A percentile compares a stretch with the other conserved stretches of the same genome.
These are phyloP conservation scores for Cirrhinus molitorella DNA, from an alignment of 2,797 vertebrate genomes.

Conservation along the genomic window DNA sequence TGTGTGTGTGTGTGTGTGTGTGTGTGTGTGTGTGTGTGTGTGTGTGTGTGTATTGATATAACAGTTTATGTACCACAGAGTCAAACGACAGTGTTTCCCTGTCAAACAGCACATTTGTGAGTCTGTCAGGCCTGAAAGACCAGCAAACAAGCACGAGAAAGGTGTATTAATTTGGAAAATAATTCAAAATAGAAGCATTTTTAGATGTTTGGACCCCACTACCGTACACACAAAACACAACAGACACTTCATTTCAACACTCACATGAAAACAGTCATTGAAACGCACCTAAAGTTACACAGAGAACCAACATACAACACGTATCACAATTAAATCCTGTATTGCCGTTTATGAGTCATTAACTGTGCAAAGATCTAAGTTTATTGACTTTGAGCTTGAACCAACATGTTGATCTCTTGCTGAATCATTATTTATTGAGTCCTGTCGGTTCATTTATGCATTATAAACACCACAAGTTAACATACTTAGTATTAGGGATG, in stretches of 20 bases:
- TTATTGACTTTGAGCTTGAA: background rate
- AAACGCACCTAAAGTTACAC: constrained; percentile 1
- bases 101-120: constrained; percentile 7
- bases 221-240: background rate
- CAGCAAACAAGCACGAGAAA: background rate
- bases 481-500: background rate
- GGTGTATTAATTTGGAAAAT: background rate
- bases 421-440: background rate
- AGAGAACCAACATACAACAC: background rate
- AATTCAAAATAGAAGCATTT: background rate
- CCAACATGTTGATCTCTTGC: background rate
- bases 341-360: background rate
- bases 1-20: no score
- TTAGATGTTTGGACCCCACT: background rate
- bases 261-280: background rate
- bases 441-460: background rate
- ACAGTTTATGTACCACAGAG: background rate
- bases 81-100: background rate
- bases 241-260: background rate
- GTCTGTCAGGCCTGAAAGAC: background rate
- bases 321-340: background rate
- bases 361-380: background rate
- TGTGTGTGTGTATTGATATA: background rate
- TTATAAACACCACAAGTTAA: background rate
- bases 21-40: no score